A percentile compares a stretch with the other conserved stretches of the same genome.
Conservation (phyloP, 1,140 invertebrate genomes). For the Heliconius melpomene region DNA sequence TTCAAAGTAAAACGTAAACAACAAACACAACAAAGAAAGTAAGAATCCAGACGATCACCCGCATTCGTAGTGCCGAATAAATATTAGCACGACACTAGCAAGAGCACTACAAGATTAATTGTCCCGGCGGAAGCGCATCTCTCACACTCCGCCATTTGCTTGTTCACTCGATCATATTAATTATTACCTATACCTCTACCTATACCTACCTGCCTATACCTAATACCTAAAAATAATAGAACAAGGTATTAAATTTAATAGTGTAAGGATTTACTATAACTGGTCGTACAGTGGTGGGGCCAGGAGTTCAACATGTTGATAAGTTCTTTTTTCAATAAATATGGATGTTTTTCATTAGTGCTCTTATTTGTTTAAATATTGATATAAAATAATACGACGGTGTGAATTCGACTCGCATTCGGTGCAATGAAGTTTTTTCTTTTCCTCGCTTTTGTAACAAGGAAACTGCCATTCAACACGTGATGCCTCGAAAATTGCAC, state of each 20-base stretch:
- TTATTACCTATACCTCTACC: background rate
- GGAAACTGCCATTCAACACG: too few species aligned
- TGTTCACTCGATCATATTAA: conserved; percentile 10
- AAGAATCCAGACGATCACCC: conserved; percentile 5
- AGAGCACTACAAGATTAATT: conserved; percentile 8
- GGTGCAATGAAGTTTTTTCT: too few species aligned
- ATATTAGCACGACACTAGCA: conserved; percentile 8
- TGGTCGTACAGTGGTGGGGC: background rate
- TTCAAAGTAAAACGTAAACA: conserved; percentile 1
- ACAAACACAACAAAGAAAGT: background rate
- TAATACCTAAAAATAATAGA: background rate
- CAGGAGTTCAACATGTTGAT: too few species aligned
- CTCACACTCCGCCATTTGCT: conserved; percentile 2
- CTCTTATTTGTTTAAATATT: too few species aligned
- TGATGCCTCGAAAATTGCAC: too few species aligned
- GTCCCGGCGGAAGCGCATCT: background rate
- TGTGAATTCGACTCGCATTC: too few species aligned
- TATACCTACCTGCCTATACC: background rate
- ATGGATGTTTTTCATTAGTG: too few species aligned
- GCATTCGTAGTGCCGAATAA: conserved; percentile 4
- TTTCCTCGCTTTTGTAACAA: too few species aligned
- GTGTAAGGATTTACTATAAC: background rate
- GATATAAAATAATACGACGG: too few species aligned
- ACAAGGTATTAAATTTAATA: background rate
- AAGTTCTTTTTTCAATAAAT: too few species aligned